A percentile compares a stretch with the other conserved stretches of the same genome.
These are phyloP conservation scores for Accipiter cooperii DNA, from an alignment of 2,113 vertebrate genomes.

Conservation along the genomic window DNA sequence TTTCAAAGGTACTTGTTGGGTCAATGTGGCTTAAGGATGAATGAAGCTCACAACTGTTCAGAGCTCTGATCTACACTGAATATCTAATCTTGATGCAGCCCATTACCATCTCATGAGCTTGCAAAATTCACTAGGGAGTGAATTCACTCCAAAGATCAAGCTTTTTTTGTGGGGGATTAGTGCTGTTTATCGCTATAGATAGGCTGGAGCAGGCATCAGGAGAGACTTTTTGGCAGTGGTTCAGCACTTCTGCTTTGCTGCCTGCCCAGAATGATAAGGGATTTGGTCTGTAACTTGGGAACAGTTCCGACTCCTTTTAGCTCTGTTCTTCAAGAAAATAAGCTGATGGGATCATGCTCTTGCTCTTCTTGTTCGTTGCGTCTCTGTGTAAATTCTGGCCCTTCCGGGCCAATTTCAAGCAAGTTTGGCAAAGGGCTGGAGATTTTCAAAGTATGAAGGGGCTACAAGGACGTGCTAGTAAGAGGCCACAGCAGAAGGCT, in stretches of 20 bases:
- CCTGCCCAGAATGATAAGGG: not conserved
- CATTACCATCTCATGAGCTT: not conserved
- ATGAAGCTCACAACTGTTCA: not conserved
- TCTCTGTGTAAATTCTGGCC: not conserved
- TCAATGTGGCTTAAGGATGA: not conserved
- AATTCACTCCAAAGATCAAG: not conserved
- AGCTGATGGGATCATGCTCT: not conserved
- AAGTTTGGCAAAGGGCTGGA: not conserved
- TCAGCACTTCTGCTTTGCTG: not conserved
- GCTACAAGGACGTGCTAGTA: not conserved
- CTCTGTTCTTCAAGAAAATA: not conserved
- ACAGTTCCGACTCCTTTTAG: not conserved
- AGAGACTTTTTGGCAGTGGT: not conserved
- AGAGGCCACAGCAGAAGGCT: not conserved
- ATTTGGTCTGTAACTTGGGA: not conserved
- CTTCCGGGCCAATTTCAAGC: not conserved
- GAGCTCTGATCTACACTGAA: not conserved
- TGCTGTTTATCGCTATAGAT: not conserved
- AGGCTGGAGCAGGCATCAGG: not conserved
- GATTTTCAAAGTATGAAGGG: not conserved
- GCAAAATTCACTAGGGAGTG: not conserved
- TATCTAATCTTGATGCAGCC: not conserved
- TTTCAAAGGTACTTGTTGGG: not conserved
- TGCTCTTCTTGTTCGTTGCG: accelerated
- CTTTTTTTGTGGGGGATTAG: not conserved